A percentile compares a stretch with the other conserved stretches of the same genome.
Conservation (phyloP, 2,888 invertebrate species). For the Lamproptera curius region DNA sequence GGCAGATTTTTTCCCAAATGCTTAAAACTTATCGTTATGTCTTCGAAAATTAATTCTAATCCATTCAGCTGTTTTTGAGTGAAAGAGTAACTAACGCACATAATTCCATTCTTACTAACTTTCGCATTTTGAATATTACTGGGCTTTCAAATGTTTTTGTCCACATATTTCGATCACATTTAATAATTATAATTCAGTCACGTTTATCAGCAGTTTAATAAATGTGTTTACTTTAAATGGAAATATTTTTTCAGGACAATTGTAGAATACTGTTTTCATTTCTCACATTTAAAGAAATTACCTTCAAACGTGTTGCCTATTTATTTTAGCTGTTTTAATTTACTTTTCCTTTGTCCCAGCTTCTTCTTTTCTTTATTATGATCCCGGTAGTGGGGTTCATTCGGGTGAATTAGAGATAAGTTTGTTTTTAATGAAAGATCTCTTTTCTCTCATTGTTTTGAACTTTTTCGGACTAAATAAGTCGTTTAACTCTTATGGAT, state of each 20-base stretch:
- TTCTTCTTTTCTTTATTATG: constrained; percentile 43
- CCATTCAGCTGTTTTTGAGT: too few relatives aligned
- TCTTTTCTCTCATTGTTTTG: constrained; percentile 51
- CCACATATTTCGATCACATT: too few relatives aligned
- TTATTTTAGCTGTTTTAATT: constrained; percentile 56
- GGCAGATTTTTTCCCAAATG: too few relatives aligned
- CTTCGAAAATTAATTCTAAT: too few relatives aligned
- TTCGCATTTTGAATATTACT: too few relatives aligned
- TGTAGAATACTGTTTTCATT: constrained; percentile 35
- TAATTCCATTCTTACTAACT: too few relatives aligned
- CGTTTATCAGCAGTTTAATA: neutral
- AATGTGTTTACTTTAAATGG: constrained; percentile 11
- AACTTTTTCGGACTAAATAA: too few relatives aligned
- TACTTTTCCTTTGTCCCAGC: constrained; percentile 46
- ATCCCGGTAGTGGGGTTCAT: constrained; percentile 34
- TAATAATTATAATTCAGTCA: neutral
- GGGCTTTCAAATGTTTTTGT: too few relatives aligned
- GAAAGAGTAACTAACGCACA: too few relatives aligned
- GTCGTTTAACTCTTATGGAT: too few relatives aligned
- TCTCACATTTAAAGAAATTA: constrained; percentile 39
- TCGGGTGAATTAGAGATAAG: constrained; percentile 45
- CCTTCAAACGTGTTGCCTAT: constrained; percentile 45
- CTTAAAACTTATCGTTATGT: too few relatives aligned
- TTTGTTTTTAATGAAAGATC: constrained; percentile 49
- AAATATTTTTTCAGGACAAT: constrained; percentile 29